Percentiles rank a stretch among this genome's conserved stretches.
phyloP scores from a whole-genome alignment of 2,797 vertebrate genomes.

The Cetoscarus ocellatus region DNA sequence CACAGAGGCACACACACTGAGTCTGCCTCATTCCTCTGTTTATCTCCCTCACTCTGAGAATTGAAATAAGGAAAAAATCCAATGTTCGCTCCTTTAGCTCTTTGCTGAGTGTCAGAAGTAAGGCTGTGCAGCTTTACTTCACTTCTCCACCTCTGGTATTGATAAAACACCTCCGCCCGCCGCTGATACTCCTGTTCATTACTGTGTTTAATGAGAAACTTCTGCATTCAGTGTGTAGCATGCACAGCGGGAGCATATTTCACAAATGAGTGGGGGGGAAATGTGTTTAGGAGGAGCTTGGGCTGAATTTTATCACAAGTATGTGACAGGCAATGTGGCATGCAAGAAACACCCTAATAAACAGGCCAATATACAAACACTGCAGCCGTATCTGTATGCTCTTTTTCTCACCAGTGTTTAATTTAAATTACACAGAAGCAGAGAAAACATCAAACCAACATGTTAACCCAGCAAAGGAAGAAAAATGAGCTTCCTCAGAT shows the following conservation, averaged over 20 bases:
- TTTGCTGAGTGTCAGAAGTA: constrained; percentile 46
- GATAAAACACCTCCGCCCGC: constrained; percentile 65
- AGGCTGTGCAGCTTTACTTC: constrained; percentile 47
- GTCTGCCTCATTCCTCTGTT: constrained; percentile 62
- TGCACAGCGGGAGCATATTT: constrained; percentile 35
- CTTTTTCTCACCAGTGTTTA: constrained; percentile 46
- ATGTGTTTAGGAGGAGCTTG: constrained; percentile 58
- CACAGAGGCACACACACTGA: constrained; percentile 41
- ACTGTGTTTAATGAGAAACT: constrained; percentile 70
- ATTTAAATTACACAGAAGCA: constrained; percentile 60
- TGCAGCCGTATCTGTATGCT: constrained; percentile 34
- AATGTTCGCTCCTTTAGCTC: constrained; percentile 49
- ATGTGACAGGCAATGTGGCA: constrained; percentile 45
- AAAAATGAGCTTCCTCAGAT: constrained; percentile 56
- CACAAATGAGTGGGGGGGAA: constrained; percentile 51
- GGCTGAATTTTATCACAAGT: constrained; percentile 61
- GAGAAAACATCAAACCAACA: constrained; percentile 61
- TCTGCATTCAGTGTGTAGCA: constrained; percentile 38
- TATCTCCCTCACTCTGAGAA: constrained; percentile 51
- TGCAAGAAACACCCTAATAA: constrained; percentile 51
- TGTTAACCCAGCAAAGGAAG: constrained; percentile 62
- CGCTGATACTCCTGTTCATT: constrained; percentile 72
- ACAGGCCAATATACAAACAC: constrained; percentile 44
- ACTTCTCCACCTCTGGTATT: constrained; percentile 51
- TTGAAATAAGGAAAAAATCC: constrained; percentile 58